These are phyloP conservation scores for Oryzias melastigma DNA, from an alignment of 2,113 vertebrate genomes.

Conservation along the genomic window DNA sequence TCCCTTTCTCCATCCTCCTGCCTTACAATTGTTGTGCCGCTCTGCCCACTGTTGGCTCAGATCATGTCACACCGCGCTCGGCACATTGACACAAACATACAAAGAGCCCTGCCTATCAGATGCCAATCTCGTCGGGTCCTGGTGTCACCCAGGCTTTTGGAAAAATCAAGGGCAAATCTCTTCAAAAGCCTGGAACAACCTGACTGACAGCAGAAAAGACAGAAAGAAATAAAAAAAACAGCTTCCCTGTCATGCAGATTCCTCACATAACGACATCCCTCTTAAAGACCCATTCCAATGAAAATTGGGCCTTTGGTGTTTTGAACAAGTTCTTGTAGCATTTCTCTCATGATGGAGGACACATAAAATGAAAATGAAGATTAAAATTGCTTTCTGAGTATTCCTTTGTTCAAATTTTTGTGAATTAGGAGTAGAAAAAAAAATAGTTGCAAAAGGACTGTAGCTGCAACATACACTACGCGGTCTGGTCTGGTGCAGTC, in stretches of 20 bases:
- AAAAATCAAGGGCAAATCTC: constrained; percentile 49
- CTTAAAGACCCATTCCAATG: too few species aligned
- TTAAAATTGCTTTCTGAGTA: too few species aligned
- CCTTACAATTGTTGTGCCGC: constrained; percentile 30
- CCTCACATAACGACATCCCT: not conserved
- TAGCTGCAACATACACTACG: too few species aligned
- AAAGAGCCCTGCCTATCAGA: constrained; percentile 62
- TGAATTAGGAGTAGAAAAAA: too few species aligned
- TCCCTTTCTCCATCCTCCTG: constrained; percentile 46
- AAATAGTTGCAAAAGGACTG: too few species aligned
- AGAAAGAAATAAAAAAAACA: constrained; percentile 25
- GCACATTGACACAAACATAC: constrained; percentile 60
- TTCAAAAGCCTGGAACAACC: constrained; percentile 13
- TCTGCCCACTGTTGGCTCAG: constrained; percentile 38
- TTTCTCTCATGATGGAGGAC: too few species aligned
- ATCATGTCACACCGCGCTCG: constrained; percentile 59
- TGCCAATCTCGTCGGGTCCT: constrained; percentile 51
- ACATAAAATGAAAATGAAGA: too few species aligned
- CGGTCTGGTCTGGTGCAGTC: too few species aligned
- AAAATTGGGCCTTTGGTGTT: too few species aligned
- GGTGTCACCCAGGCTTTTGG: constrained; percentile 54
- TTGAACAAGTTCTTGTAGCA: too few species aligned
- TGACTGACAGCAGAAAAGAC: constrained; percentile 56
- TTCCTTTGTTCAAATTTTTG: too few species aligned
- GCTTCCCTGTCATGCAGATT: constrained; percentile 40